phyloP scores from a whole-genome alignment of 2,113 vertebrate genomes.

The Aegotheles bennettii region DNA sequence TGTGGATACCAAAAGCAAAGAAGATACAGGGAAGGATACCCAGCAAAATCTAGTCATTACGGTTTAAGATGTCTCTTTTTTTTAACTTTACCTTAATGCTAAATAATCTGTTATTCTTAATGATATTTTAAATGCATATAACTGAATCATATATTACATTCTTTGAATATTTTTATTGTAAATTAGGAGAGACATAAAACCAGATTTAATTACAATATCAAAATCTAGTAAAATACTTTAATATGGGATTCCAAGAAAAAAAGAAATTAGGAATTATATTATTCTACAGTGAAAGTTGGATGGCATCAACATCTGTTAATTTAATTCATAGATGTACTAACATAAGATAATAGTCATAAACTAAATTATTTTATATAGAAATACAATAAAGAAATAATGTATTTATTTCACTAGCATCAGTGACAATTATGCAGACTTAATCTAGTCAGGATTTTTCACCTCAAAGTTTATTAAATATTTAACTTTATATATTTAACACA shows the following conservation, averaged over 20 bases:
- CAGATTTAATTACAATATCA: neutral
- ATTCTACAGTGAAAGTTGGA: neutral
- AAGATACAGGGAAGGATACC: neutral
- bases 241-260: neutral
- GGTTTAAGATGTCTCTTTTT: neutral
- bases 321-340: neutral
- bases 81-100: neutral
- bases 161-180: neutral
- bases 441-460: neutral
- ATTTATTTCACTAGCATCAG: neutral
- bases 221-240: neutral
- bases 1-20: neutral
- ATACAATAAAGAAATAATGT: neutral
- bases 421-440: neutral
- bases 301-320: neutral
- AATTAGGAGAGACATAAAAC: neutral
- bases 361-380: neutral
- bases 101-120: neutral
- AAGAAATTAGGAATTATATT: neutral
- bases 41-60: neutral
- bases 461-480: neutral
- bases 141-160: neutral
- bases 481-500: neutral
- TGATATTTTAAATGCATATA: neutral
- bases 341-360: neutral